Conservation (phyloP, 2,113 vertebrate genomes). For the Corythaeola cristata region DNA sequence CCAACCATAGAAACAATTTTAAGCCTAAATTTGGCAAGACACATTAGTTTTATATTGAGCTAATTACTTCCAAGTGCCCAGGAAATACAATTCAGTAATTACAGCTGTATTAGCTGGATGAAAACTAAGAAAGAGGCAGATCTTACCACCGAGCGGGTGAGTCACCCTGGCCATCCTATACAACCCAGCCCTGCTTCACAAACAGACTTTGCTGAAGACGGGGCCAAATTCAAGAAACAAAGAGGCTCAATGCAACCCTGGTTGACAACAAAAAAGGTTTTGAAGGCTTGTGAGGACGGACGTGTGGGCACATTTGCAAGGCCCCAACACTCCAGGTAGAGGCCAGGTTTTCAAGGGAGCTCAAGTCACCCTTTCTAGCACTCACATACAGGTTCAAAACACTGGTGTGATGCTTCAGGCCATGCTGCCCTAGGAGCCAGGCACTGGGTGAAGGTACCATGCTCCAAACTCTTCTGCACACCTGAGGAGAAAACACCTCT, state of each 20-base stretch:
- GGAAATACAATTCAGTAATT: conserved; percentile 45
- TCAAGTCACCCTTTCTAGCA: neutral
- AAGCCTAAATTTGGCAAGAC: conserved; percentile 56
- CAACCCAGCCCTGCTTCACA: neutral
- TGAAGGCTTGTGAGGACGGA: neutral
- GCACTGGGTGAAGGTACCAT: neutral
- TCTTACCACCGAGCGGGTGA: neutral
- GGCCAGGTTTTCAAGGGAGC: neutral
- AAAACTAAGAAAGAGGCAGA: conserved; percentile 19
- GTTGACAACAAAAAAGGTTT: neutral
- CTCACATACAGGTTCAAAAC: neutral
- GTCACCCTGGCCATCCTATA: neutral
- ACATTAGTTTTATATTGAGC: conserved; percentile 22
- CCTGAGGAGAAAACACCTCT: neutral
- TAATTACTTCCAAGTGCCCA: conserved; percentile 60
- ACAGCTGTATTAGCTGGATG: conserved; percentile 31
- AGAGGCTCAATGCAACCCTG: neutral
- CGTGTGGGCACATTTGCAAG: neutral
- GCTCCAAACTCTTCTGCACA: neutral
- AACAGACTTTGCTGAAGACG: neutral
- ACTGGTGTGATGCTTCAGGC: neutral
- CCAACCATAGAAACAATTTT: conserved; percentile 34
- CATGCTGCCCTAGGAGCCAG: accelerated
- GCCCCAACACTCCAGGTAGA: neutral
- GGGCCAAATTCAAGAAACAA: neutral